Evolutionary conservation across 2,113 vertebrate genomes (phyloP).

Genomic region (Chaetodon auriga): DNA sequence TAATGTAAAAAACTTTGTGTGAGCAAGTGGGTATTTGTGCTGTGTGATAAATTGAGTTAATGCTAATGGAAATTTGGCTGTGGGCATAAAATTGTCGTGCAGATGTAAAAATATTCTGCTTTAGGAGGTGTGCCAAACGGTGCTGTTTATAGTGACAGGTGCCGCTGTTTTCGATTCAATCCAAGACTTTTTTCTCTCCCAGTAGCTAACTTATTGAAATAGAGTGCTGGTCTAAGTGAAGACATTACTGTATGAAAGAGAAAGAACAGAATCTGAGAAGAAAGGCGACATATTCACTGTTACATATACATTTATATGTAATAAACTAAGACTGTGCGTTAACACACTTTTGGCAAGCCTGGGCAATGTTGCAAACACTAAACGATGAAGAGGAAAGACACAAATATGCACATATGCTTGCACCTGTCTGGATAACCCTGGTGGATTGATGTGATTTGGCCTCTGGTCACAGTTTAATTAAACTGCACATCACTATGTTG

Average conservation of each 20-base stretch:
- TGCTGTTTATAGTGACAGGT: not conserved
- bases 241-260: not conserved
- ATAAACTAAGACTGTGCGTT: constrained; percentile 20
- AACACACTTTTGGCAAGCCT: constrained; percentile 57
- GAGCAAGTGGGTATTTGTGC: not conserved
- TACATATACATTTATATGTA: constrained; percentile 22
- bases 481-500: constrained; percentile 59
- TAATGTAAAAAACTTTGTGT: not conserved
- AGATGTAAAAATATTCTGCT: not conserved
- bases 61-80: not conserved
- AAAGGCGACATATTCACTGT: not conserved
- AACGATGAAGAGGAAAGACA: constrained; percentile 6
- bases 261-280: not conserved
- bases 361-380: constrained; percentile 51
- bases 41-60: not conserved
- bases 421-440: constrained; percentile 51
- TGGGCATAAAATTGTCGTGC: not conserved
- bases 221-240: not conserved
- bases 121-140: not conserved
- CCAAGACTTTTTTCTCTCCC: not conserved
- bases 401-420: constrained; percentile 52
- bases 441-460: constrained; percentile 64
- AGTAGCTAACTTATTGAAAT: not conserved
- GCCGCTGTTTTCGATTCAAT: not conserved
- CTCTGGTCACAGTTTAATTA: constrained; percentile 77